Evolutionary conservation across 2,797 vertebrate species (phyloP), one percentile per base, ranked within the genome.

Genomic region (Astyanax mexicanus): DNA sequence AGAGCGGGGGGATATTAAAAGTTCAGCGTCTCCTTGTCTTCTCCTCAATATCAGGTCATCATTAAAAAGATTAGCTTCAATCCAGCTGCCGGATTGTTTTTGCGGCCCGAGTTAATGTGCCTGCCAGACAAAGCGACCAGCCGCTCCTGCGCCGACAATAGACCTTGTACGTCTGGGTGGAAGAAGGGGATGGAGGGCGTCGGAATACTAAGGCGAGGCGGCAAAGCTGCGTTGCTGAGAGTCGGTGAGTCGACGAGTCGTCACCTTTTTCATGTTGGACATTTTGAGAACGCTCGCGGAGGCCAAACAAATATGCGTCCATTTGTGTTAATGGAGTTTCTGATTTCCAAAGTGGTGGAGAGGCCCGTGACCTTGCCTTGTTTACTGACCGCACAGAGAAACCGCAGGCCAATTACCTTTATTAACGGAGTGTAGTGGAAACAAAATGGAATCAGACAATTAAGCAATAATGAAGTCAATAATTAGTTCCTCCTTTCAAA

Each of bases 401-500:
- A 80, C 69, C 85, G 81, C 84, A 89, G 82, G 87, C 85, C 92
- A 93, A 93, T 93, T 93, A 89, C 80, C 85, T 92, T 91, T 90
- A 91, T 91, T 92, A 92, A 85, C 91, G 86, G 91, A 91, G 90
- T 91, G 89, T 90, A 88, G 87, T 90, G 90, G 88, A 88, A 85
- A 91, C 90, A 92, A 90, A 90, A 93, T 89, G 89, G 84, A 92
- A 92, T 93, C 89, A 93, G 88, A 93, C 91, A 90, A 90, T 86
- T 79, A 78, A 85, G 81, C 71, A 92, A 91, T 93, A 90, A 93
- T 91, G 85, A 90, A 92, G 90, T 92, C 90, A 92, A 92, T 94
- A 90, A 93, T 93, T 93, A 92, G 86, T 91, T 92, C 93, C 92
- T 92, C 91, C 89, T 91, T 89, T 90, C 84, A 89, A 92, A 92